Evolutionary conservation across 2,888 invertebrate genomes (phyloP).

Genomic region (Coleophora flavipennella): DNA sequence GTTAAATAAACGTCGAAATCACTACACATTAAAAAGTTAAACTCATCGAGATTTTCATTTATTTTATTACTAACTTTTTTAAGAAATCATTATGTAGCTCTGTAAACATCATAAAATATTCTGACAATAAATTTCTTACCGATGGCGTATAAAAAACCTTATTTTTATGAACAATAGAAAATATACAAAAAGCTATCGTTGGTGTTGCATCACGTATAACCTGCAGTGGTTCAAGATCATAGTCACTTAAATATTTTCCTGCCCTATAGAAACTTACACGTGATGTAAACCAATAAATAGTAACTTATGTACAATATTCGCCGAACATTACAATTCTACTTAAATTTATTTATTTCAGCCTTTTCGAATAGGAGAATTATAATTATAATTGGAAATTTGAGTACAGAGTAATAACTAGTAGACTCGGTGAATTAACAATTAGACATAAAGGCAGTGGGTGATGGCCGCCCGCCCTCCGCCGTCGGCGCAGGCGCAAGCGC

Average conservation of each 20-base stretch:
- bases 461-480: slow-evolving; percentile 6
- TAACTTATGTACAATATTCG: slow-evolving; percentile 45
- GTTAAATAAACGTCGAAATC: slow-evolving; percentile 17
- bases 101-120: slow-evolving; percentile 55
- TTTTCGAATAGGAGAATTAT: slow-evolving; percentile 70
- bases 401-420: slow-evolving; percentile 66
- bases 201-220: slow-evolving; percentile 48
- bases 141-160: slow-evolving; percentile 57
- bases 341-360: slow-evolving; percentile 50
- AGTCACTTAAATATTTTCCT: slow-evolving; percentile 20
- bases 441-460: neutral
- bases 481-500: slow-evolving; percentile 22
- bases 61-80: too few species aligned
- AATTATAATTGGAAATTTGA: slow-evolving; percentile 55
- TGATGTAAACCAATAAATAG: slow-evolving; percentile 33
- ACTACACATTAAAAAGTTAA: slow-evolving; percentile 1
- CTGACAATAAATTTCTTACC: slow-evolving; percentile 42
- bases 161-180: slow-evolving; percentile 52
- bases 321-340: slow-evolving; percentile 57
- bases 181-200: slow-evolving; percentile 65
- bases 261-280: slow-evolving; percentile 30
- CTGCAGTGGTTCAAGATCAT: slow-evolving; percentile 21
- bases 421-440: slow-evolving; percentile 60
- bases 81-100: slow-evolving; percentile 15
- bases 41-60: too few species aligned